Evolutionary conservation across 1,140 invertebrate species (phyloP), one percentile per base, ranked within the genome.

Genomic region (Aporrectodea caliginosa): DNA sequence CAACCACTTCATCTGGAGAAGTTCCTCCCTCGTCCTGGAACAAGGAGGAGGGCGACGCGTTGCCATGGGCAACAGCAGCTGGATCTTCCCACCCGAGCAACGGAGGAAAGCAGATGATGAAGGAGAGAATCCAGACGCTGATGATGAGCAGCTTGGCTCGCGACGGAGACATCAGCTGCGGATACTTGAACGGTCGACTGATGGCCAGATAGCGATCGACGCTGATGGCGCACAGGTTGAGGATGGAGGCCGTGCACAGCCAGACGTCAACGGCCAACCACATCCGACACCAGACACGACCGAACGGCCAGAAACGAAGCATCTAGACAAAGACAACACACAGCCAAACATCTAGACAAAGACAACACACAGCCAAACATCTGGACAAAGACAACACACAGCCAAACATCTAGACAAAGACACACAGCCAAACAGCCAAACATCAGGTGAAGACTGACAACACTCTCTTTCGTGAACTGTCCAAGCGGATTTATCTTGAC

Each of bases 51-150:
- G 29, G 33, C 71, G 16, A 35, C 83, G 78, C 16, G 31, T 14
- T 35, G 22, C 72, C 12, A 35, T 22, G 75, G 30, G 72, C 16
- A 71, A 43, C 29, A 32, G 22, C 29, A 22, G 22, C n/a, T 22
- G 16, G 16, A 16, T 32, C 92, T 93, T 93, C 85, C 97, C 96
- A 98, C 0, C 97, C 97, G 31, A 98, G 90, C n/a, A 99, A 90
- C 12, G 97, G 97, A 2, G 97, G 97, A 84, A 99, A 95, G 87
- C 95, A 98, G 78, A 99, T 96, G n/a, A 98, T 90, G n/a, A 93
- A 95, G 0, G 95, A 97, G 84, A 98, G 91, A 22, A 96, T 90
- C 97, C 97, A 99, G 27, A 98, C 96, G 16, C 94, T 91, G 0
- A 92, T 91, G 81, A 98, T 98, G 94, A 98, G 97, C 35, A 96